These are phyloP conservation scores for Monochamus saltuarius DNA, from an alignment of 1,140 invertebrate species.

Conservation along the genomic window DNA sequence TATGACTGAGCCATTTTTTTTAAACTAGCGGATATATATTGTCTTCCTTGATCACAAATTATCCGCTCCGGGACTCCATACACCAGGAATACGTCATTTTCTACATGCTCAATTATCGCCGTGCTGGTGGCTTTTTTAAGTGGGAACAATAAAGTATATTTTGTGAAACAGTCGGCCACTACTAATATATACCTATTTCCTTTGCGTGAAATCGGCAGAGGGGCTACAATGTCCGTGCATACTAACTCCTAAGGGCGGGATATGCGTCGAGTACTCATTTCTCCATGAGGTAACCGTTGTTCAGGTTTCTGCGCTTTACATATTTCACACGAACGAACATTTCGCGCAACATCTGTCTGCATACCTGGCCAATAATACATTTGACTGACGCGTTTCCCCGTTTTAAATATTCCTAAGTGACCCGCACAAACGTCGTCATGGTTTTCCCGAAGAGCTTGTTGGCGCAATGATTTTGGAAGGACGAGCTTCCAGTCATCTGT, in stretches of 20 bases:
- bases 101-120: not conserved
- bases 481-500: too few species aligned
- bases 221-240: conserved; percentile 47
- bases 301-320: conserved; percentile 18
- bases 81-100: too few species aligned
- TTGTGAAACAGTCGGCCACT: conserved; percentile 33
- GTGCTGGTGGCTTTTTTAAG: conserved; percentile 8
- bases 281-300: conserved; percentile 3
- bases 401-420: conserved; percentile 38
- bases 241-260: conserved; percentile 15
- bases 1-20: not conserved
- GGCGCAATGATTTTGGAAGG: too few species aligned
- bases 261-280: not conserved
- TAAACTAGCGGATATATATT: conserved; percentile 19
- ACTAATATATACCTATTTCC: conserved; percentile 46
- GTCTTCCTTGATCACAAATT: conserved; percentile 28
- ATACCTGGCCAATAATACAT: conserved; percentile 44
- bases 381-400: conserved; percentile 7
- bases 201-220: conserved; percentile 27
- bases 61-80: too few species aligned
- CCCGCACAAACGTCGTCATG: too few species aligned
- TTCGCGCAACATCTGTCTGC: conserved; percentile 19
- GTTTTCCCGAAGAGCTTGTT: too few species aligned
- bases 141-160: conserved; percentile 19
- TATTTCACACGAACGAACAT: conserved; percentile 22